Evolutionary conservation across 1,140 invertebrate species (phyloP), one percentile per base, ranked within the genome.

Genomic region (Dreissena rostriformis): DNA sequence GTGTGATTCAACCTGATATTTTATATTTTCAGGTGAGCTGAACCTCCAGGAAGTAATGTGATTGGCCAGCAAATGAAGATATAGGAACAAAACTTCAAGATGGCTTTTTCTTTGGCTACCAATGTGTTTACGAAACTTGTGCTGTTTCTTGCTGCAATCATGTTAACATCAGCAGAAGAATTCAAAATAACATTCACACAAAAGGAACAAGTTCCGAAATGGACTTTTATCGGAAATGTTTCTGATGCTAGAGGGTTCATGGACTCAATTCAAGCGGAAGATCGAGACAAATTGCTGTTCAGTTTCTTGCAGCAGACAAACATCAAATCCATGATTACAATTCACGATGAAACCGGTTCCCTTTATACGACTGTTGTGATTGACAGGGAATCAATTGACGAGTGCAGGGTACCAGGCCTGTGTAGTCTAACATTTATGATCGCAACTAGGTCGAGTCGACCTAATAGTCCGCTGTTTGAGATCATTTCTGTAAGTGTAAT

Each of bases 341-440:
- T 84, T 61, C 74, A 84, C 61, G 82, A 71, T 72, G 75, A 84
- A 53, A 84, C 88, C n/a, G 89, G 91, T 24, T 86, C 80, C 24
- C 86, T 92, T 22, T 87, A 78, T 65, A 91, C 91, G 4, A 85
- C 84, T 29, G 84, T 85, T n/a, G 85, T 87, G 29, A 88, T 92
- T 0, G 90, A 92, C 81, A 78, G 91, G 12, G 91, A 92, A 84
- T 85, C 79, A 24, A 75, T 91, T 10, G 88, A 87, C 68, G 84
- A 86, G 72, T 87, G 78, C 52, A 49, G 57, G 28, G 66, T 88
- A 70, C 67, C 82, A 24, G 61, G 71, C 0, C 82, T 63, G 6
- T 92, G 91, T 82, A 57, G 79, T 26, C 72, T 90, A 2, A 84
- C 82, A 22, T 89, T 92, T 72, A 88, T 88, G 65, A 91, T 91